Base-by-base conservation (phyloP, 2,797 vertebrate species). In the Premnoplex brunnescens region DNA sequence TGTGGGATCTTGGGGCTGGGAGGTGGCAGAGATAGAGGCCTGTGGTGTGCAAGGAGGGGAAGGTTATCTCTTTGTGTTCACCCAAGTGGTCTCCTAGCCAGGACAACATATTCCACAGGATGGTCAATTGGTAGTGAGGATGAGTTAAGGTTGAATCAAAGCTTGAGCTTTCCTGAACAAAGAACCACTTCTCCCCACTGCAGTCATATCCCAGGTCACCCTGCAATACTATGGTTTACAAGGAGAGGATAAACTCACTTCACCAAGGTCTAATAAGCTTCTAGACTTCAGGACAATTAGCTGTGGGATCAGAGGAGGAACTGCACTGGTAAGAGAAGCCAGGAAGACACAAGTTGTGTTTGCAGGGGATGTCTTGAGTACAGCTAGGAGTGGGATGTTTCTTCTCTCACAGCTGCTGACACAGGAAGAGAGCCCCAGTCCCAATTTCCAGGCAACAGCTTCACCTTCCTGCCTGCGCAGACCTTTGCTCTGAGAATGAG, bases 121-220 rank as follows among this genome's bases (percentile, higher is more conserved):
- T 39, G 27, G 24, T 63, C 43, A 59, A 2, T 39, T 27, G 43
- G 10, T 2, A 36, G n/a, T 27, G 36, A 44, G 0, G 1, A 14
- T 54, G 49, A 48, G 39, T 85, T 69, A 10, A 14, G 19, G 32
- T 22, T 73, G 39, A 83, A 66, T 23, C 43, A 37, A 63, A 63
- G 18, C 26, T 39, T 54, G 59, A 73, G 39, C 23, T 63, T 26
- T 12, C 67, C 39, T 74, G 34, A 75, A 37, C 30, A 58, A 76
- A 76, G 17, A 77, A 64, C n/a, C 41, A 4, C 52, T 63, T 89
- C 39, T 74, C 20, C 27, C 51, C 9, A 1, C 8, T 34, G 30
- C 30, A 68, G 30, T 30, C 51, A 28, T 28, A 39, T 21, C 34
- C 27, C 76, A 84, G 44, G n/a, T 56, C 27, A 54, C 26, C 64